Base-by-base conservation (phyloP, 2,888 invertebrate genomes). In the Calameuta pallipes region DNA sequence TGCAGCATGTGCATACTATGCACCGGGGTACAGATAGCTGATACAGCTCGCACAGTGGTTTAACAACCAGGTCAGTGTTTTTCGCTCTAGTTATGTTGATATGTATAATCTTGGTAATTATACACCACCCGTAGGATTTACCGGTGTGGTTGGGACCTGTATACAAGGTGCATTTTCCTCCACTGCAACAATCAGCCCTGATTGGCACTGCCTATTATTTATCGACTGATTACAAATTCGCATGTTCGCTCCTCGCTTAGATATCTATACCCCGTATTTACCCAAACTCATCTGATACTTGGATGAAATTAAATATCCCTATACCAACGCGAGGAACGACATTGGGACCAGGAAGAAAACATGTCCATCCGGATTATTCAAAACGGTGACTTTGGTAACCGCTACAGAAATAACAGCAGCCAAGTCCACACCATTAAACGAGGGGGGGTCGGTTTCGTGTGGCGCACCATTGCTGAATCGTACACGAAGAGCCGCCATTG, bases 31-130 rank as follows among this genome's bases (percentile, higher is more conserved):
- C 13, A 76, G 73, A 76, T 34, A 76, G 76, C 34, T 36, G 35
- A 76, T 56, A 75, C 75, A 78, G n/a, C 34, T 84, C 82, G 79
- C 82, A 81, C 85, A 81, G 81, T 79, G 86, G 80, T 82, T 86
- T 88, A 89, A 88, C 88, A 87, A 89, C 83, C 88, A 82, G 87
- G 87, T 87, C 88, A 85, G 84, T 86, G 86, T 87, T 88, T 87
- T 88, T 89, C 88, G 88, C 88, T 88, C 88, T 83, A 89, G 86
- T 89, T 89, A 87, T 83, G 86, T 87, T 86, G 88, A 89, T 89
- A 88, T 88, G 87, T 89, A 86, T 88, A 88, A 88, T 88, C 87
- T 86, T 81, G 80, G 84, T 88, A 86, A 89, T 88, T 89, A 87
- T 85, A 88, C 86, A 86, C 82, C 81, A 80, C 68, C 80, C 73